Evolutionary conservation across 2,888 invertebrate species (phyloP).

Genomic region (Drosophila pseudotalamancana): DNA sequence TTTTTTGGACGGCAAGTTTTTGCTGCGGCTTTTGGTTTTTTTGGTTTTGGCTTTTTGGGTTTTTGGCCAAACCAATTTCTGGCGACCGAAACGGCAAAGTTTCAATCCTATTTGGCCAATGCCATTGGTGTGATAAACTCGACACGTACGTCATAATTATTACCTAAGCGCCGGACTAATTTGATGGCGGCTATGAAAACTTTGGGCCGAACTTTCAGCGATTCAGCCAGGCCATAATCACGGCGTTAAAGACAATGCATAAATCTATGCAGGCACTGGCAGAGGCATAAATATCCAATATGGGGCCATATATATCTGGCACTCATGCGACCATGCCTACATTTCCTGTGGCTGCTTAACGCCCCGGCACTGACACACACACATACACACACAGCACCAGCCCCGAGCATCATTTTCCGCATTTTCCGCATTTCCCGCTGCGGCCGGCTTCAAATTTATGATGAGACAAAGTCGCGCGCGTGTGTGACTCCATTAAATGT

Average conservation of each 20-base stretch:
- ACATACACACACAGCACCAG: no score
- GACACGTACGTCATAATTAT: conserved; percentile 55
- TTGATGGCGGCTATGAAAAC: conserved; percentile 41
- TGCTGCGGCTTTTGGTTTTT: conserved; percentile 31
- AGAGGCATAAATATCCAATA: conserved; percentile 65
- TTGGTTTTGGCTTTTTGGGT: conserved; percentile 11
- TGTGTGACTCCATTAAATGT: conserved; percentile 75
- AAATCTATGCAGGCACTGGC: conserved; percentile 45
- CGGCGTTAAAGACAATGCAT: conserved; percentile 49
- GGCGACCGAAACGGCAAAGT: conserved; percentile 47
- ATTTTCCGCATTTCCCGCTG: conserved; percentile 69
- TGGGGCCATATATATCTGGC: conserved; percentile 58
- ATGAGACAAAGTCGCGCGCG: conserved; percentile 70
- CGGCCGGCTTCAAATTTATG: conserved; percentile 66
- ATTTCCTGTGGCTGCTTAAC: conserved; percentile 21
- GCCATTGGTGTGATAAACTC: conserved; percentile 45
- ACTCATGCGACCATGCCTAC: conserved; percentile 11
- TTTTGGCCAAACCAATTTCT: conserved; percentile 42
- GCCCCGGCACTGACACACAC: conserved; percentile 41
- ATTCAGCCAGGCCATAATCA: conserved; percentile 56
- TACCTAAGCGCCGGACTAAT: conserved; percentile 62
- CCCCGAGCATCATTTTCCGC: conserved; percentile 20
- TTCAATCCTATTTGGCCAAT: conserved; percentile 66
- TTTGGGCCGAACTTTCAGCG: conserved; percentile 53
- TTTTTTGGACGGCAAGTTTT: conserved; percentile 34